These are phyloP conservation scores for Drosophila colorata DNA, from an alignment of 2,888 invertebrate genomes.

Conservation along the genomic window DNA sequence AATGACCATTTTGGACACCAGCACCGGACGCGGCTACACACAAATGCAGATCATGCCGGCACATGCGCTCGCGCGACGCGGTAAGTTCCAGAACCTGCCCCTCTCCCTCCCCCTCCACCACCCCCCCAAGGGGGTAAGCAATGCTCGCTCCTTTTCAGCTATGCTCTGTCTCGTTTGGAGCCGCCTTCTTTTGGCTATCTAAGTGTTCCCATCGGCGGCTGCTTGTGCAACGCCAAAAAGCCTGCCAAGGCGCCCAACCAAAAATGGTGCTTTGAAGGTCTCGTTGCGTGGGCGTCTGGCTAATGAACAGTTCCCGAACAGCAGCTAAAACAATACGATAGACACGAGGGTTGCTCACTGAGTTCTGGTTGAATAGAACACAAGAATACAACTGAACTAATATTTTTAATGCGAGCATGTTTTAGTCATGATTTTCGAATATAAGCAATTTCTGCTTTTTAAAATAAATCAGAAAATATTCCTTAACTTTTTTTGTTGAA, in stretches of 20 bases:
- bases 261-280: conserved; percentile 69
- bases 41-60: conserved; percentile 91
- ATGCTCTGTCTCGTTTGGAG: background rate
- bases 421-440: no score
- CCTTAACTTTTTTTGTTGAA: no score
- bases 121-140: no score
- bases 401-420: no score
- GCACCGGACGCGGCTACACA: conserved; percentile 88
- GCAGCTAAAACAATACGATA: conserved; percentile 48
- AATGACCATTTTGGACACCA: conserved; percentile 90
- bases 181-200: conserved; percentile 51
- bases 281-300: conserved; percentile 64
- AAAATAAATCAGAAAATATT: no score
- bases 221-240: conserved; percentile 41
- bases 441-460: no score
- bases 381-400: no score
- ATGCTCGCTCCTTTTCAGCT: background rate
- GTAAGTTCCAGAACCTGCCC: conserved; percentile 64
- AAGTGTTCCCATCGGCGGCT: conserved; percentile 34
- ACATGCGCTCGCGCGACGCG: conserved; percentile 87
- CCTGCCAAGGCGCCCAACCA: conserved; percentile 50
- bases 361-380: background rate
- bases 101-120: background rate
- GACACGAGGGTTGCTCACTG: conserved; percentile 32
- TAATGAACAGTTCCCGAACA: conserved; percentile 65